These are phyloP conservation scores for Dinothrombium tinctorium DNA, from an alignment of 1,140 invertebrate species.

Conservation along the genomic window DNA sequence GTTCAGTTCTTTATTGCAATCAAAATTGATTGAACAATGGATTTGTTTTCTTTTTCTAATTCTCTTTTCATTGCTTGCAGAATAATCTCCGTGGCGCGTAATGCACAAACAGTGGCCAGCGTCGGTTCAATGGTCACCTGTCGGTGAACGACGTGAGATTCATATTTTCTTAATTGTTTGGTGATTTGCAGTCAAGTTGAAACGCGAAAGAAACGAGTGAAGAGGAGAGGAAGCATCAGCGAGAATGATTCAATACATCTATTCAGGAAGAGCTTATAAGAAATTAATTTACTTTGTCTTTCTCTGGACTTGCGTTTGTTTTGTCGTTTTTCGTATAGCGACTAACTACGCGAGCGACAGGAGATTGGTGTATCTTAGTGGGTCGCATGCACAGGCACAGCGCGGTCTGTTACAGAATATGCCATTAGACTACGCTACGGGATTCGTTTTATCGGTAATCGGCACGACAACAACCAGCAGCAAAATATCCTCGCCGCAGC, in stretches of 20 bases:
- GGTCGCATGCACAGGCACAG: slow-evolving; percentile 1
- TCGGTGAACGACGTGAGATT: too few relatives aligned
- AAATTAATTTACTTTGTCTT: slow-evolving; percentile 16
- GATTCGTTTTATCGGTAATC: neutral
- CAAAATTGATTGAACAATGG: too few relatives aligned
- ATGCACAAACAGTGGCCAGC: too few relatives aligned
- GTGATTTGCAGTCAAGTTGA: too few relatives aligned
- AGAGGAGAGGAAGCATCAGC: too few relatives aligned
- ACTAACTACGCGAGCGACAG: slow-evolving; percentile 5
- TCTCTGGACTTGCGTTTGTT: slow-evolving; percentile 21
- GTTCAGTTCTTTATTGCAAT: too few relatives aligned
- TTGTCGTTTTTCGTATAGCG: slow-evolving; percentile 17
- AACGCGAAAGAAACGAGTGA: too few relatives aligned
- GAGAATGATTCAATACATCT: slow-evolving; percentile 11
- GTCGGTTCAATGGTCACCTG: too few relatives aligned
- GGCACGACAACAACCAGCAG: slow-evolving; percentile 5
- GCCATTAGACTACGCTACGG: slow-evolving; percentile 2
- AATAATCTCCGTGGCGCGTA: too few relatives aligned
- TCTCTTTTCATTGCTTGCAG: too few relatives aligned
- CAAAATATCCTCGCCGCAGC: slow-evolving; percentile 12
- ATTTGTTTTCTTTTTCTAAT: too few relatives aligned
- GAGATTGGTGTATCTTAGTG: neutral
- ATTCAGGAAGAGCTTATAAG: slow-evolving; percentile 14
- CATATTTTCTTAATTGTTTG: too few relatives aligned
- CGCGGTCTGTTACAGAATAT: slow-evolving; percentile 18